A percentile compares a stretch with the other conserved stretches of the same genome.
Conservation (phyloP, 2,797 vertebrate genomes). For the Premnoplex brunnescens region DNA sequence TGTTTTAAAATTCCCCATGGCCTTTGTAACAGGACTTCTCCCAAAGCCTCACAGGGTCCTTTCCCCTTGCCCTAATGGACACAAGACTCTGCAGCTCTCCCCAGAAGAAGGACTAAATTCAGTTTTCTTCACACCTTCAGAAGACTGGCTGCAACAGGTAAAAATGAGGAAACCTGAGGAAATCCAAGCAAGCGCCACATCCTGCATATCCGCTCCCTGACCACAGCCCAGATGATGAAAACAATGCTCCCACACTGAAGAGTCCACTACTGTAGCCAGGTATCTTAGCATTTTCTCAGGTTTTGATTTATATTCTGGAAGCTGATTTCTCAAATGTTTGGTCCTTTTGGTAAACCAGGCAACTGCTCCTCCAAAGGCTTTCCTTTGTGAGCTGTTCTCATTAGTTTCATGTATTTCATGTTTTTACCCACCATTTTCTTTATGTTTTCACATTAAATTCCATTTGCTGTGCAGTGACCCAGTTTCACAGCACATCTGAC, state of each 20-base stretch:
- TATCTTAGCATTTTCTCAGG: neutral
- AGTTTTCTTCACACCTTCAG: neutral
- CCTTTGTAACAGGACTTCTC: neutral
- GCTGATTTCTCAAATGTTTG: neutral
- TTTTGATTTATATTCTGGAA: slow-evolving; percentile 24
- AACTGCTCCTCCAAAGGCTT: slow-evolving; percentile 7
- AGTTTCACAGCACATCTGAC: slow-evolving; percentile 60
- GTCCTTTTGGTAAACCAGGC: neutral
- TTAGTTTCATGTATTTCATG: slow-evolving; percentile 42
- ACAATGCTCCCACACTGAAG: neutral
- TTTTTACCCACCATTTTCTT: slow-evolving; percentile 37
- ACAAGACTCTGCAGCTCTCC: neutral
- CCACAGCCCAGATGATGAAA: neutral
- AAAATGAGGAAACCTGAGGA: neutral
- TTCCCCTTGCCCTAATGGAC: neutral
- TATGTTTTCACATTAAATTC: slow-evolving; percentile 38
- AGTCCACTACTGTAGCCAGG: neutral
- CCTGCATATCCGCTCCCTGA: neutral
- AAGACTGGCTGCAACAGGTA: neutral
- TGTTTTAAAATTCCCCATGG: neutral
- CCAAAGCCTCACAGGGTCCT: neutral
- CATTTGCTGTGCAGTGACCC: slow-evolving; percentile 57
- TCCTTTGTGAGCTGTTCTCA: slow-evolving; percentile 20
- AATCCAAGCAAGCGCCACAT: neutral
- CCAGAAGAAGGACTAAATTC: neutral